phyloP scores from a whole-genome alignment of 2,888 invertebrate species.

The Gastracanthus pulcherrimus region DNA sequence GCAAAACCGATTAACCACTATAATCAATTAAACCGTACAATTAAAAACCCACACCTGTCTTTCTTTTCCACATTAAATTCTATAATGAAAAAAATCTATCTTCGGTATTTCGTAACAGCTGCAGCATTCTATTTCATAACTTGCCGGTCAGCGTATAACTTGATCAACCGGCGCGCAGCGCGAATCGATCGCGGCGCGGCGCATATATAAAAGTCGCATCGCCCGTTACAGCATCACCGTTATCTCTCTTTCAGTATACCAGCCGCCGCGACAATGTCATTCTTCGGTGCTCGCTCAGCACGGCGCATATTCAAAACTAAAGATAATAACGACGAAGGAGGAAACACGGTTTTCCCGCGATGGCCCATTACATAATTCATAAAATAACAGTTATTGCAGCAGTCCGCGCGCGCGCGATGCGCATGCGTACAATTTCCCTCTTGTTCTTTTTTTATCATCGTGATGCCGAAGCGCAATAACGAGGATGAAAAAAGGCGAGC shows the following conservation, averaged over 20 bases:
- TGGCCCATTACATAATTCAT: constrained; percentile 32
- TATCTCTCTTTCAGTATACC: constrained; percentile 5
- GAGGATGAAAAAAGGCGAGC: too few species aligned
- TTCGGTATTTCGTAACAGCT: not conserved
- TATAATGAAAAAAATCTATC: not conserved
- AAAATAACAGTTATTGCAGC: constrained; percentile 27
- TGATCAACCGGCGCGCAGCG: not conserved
- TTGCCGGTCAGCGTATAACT: not conserved
- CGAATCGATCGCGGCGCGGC: constrained; percentile 24
- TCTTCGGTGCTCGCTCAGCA: not conserved
- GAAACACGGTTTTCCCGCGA: constrained; percentile 22
- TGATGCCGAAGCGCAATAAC: not conserved
- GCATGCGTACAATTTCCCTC: not conserved
- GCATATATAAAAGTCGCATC: constrained; percentile 18
- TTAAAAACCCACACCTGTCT: too few species aligned
- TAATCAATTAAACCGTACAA: too few species aligned
- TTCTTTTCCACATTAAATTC: not conserved
- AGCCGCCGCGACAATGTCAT: constrained; percentile 23
- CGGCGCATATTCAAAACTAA: constrained; percentile 4
- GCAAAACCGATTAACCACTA: too few species aligned
- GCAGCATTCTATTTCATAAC: not conserved
- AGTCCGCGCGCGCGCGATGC: not conserved
- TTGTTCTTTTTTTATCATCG: not conserved
- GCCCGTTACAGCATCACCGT: constrained; percentile 37
- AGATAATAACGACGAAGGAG: not conserved